A percentile compares a stretch with the other conserved stretches of the same genome.
These are phyloP conservation scores for Drosophila subsilvestris DNA, from an alignment of 2,888 invertebrate genomes.

Conservation along the genomic window DNA sequence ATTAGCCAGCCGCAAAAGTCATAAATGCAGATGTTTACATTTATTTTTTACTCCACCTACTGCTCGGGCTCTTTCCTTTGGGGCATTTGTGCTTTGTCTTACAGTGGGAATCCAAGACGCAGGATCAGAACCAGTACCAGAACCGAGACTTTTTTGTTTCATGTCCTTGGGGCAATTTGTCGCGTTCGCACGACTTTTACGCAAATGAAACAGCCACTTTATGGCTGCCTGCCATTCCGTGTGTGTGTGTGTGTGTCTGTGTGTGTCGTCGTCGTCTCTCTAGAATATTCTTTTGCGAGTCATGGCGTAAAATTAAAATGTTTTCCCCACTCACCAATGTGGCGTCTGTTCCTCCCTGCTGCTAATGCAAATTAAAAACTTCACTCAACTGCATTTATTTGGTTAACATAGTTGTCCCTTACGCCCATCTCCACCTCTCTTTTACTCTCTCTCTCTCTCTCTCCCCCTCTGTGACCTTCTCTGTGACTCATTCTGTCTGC, in stretches of 20 bases:
- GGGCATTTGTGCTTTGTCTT: constrained; percentile 69
- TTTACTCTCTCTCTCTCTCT: constrained; percentile 2
- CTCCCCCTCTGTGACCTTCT: neutral
- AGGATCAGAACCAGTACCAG: neutral
- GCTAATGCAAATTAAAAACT: constrained; percentile 58
- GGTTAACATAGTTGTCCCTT: constrained; percentile 28
- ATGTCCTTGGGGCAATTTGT: constrained; percentile 67
- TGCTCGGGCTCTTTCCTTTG: constrained; percentile 36
- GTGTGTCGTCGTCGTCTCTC: neutral
- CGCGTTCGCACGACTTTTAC: constrained; percentile 73
- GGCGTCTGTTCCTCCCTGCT: neutral
- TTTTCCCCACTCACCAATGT: constrained; percentile 36
- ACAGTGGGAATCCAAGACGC: constrained; percentile 26
- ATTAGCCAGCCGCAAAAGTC: constrained; percentile 78
- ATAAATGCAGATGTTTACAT: constrained; percentile 80
- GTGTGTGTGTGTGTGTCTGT: constrained; percentile 8
- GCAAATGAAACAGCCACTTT: constrained; percentile 75
- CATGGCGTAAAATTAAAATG: constrained; percentile 69
- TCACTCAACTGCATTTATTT: constrained; percentile 58
- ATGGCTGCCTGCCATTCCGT: constrained; percentile 31
- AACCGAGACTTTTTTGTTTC: constrained; percentile 11
- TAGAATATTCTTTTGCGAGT: constrained; percentile 48
- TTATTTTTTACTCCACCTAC: constrained; percentile 41
- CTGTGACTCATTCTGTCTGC: constrained; percentile 21
- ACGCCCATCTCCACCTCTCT: neutral